Conservation (phyloP, 1,140 invertebrate genomes). For the Caenorhabditis remanei region DNA sequence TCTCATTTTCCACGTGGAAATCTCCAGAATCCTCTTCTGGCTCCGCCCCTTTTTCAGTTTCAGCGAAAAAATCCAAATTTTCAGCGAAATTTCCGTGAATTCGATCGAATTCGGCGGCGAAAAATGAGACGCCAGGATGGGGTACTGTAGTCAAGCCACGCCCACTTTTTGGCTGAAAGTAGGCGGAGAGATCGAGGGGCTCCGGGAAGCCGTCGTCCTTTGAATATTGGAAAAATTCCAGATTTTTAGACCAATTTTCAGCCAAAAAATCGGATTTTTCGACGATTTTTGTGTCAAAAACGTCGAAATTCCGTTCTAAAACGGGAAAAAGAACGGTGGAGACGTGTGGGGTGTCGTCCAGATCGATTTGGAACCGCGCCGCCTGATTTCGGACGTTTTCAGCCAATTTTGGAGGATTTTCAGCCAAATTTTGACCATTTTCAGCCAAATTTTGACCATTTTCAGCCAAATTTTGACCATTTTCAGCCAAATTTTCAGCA, state of each 20-base stretch:
- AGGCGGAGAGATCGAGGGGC: not conserved
- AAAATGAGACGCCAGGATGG: conserved; percentile 16
- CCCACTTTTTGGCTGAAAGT: not conserved
- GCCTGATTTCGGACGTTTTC: not conserved
- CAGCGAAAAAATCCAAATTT: not conserved
- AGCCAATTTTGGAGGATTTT: not conserved
- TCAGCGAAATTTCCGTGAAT: conserved; percentile 41
- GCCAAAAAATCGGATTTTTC: not conserved
- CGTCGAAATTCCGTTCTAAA: not conserved
- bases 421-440: conserved; percentile 5
- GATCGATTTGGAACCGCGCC: conserved; percentile 11
- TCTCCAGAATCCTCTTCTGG: not conserved
- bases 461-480: not conserved
- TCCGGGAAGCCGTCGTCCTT: conserved; percentile 34
- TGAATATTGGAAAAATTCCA: not conserved
- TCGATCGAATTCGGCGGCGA: conserved; percentile 61
- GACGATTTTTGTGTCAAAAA: not conserved
- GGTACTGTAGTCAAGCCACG: too few species aligned
- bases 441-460: not conserved
- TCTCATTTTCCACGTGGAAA: conserved; percentile 58
- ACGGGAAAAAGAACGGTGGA: not conserved
- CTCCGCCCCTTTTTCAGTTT: not conserved
- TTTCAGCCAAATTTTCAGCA: not conserved
- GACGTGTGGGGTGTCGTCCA: not conserved
- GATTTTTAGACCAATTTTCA: not conserved